These are phyloP conservation scores for Colossoma macropomum DNA, from an alignment of 2,113 vertebrate genomes.

Conservation along the genomic window DNA sequence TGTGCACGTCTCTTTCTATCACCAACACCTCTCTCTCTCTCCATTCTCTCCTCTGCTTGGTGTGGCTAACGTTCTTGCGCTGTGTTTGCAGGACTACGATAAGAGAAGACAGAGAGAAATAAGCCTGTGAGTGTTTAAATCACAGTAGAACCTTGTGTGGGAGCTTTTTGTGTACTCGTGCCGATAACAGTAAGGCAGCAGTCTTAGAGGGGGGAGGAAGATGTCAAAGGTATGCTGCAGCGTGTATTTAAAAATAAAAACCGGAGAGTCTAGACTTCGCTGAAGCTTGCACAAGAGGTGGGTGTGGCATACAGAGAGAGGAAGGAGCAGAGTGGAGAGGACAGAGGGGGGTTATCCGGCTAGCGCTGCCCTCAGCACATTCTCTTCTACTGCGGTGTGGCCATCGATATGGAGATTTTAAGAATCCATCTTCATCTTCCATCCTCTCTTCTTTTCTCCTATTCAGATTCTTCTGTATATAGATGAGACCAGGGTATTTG, in stretches of 20 bases:
- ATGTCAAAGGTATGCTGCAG: conserved; percentile 7
- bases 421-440: not conserved
- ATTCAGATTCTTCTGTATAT: not conserved
- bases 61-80: conserved; percentile 40
- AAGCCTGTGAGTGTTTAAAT: conserved; percentile 20
- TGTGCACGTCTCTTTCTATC: conserved; percentile 24
- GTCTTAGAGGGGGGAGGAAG: not conserved
- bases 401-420: conserved; percentile 67
- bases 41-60: conserved; percentile 29
- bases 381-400: conserved; percentile 51
- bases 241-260: not conserved
- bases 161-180: conserved; percentile 10
- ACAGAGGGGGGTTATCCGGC: not conserved
- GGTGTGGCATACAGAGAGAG: conserved; percentile 8
- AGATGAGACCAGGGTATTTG: not conserved
- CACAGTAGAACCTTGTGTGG: not conserved
- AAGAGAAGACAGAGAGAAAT: conserved; percentile 39
- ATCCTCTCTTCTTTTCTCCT: not conserved
- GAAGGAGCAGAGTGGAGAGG: not conserved
- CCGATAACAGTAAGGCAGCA: conserved; percentile 9
- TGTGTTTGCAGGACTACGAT: conserved; percentile 56
- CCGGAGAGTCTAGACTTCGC: not conserved
- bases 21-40: conserved; percentile 31
- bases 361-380: conserved; percentile 63
- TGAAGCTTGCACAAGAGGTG: not conserved